A percentile compares a stretch with the other conserved stretches of the same genome.
Evolutionary conservation across 2,797 vertebrate genomes (phyloP).

Genomic region (Notoglanidium macrostoma): DNA sequence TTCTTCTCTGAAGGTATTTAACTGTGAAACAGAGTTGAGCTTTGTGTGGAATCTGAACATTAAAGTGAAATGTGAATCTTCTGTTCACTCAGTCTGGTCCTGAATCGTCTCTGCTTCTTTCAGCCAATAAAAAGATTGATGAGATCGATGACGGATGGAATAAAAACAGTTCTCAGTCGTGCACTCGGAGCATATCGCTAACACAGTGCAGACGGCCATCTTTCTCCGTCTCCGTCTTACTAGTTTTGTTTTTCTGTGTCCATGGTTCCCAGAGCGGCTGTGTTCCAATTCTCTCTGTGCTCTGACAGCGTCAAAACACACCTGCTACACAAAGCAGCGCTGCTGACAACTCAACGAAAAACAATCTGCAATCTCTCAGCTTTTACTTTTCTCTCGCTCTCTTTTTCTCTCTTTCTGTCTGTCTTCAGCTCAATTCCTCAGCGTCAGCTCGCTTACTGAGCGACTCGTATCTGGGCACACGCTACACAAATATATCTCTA

Average conservation of each 20-base stretch:
- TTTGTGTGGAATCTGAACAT: conserved; percentile 15
- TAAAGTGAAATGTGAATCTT: conserved; percentile 27
- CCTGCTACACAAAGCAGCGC: conserved; percentile 26
- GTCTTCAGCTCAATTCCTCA: conserved; percentile 12
- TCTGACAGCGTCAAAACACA: conserved; percentile 37
- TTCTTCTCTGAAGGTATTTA: conserved; percentile 5
- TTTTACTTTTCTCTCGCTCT: conserved; percentile 7
- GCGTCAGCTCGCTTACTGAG: conserved; percentile 11
- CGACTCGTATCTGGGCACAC: neutral
- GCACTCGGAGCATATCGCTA: conserved; percentile 30
- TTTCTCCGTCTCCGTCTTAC: conserved; percentile 6
- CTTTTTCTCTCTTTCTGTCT: conserved; percentile 16
- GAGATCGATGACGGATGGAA: conserved; percentile 27
- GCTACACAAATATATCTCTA: conserved; percentile 30
- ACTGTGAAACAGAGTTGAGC: neutral
- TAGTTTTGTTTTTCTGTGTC: conserved; percentile 18
- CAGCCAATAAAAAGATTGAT: conserved; percentile 35
- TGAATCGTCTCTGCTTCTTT: conserved; percentile 3
- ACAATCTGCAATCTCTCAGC: conserved; percentile 21
- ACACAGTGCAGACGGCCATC: conserved; percentile 21
- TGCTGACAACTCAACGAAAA: conserved; percentile 31
- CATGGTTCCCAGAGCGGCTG: conserved; percentile 25
- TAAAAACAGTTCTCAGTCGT: conserved; percentile 26
- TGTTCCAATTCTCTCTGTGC: conserved; percentile 29
- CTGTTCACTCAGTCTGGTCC: neutral